Percentiles rank a stretch among this genome's conserved stretches.
Conservation (phyloP, 2,888 invertebrate species). For the Pristionchus mayeri region DNA sequence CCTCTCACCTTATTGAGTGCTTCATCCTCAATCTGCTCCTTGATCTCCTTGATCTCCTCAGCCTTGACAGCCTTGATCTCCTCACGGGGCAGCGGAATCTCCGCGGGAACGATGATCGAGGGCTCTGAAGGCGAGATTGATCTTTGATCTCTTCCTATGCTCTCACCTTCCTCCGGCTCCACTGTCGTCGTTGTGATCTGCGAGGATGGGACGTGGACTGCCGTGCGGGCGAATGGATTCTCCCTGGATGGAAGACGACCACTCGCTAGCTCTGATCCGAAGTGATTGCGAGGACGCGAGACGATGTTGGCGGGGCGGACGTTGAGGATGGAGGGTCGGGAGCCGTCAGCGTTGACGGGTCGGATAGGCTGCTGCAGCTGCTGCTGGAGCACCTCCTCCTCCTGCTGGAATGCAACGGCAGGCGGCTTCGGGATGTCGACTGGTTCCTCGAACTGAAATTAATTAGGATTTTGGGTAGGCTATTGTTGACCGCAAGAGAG, state of each 20-base stretch:
- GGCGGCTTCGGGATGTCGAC: neutral
- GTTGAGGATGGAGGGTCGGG: constrained; percentile 47
- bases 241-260: constrained; percentile 39
- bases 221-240: constrained; percentile 29
- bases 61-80: too few species aligned
- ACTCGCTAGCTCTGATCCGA: constrained; percentile 41
- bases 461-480: neutral
- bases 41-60: neutral
- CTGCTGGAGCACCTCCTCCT: neutral
- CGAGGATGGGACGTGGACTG: constrained; percentile 19
- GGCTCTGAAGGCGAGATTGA: neutral
- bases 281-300: neutral
- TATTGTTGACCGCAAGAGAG: too few species aligned
- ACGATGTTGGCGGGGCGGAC: constrained; percentile 47
- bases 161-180: constrained; percentile 4
- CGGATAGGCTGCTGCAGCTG: neutral
- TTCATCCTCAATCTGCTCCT: constrained; percentile 36
- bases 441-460: neutral
- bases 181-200: neutral
- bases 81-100: neutral
- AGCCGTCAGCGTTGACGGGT: neutral
- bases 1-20: constrained; percentile 34
- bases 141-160: neutral
- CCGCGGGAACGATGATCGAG: neutral
- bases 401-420: neutral